Evolutionary conservation across 2,113 vertebrate genomes (phyloP), one percentile per base, ranked within the genome.

Genomic region (Equus quagga): DNA sequence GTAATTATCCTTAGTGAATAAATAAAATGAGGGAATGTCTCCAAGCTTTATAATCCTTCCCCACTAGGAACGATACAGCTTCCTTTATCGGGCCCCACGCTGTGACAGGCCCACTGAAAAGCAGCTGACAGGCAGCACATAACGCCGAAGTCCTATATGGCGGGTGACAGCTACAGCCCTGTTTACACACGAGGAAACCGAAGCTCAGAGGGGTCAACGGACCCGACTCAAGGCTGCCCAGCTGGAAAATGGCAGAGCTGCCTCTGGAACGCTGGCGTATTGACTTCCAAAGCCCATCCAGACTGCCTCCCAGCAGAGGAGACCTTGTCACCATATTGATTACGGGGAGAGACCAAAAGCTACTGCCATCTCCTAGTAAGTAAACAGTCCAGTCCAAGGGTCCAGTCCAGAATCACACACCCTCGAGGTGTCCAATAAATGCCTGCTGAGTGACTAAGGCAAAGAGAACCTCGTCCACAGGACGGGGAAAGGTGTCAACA

Each of bases 301-400:
- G 11, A 73, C 33, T 15, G 21, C 56, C 70, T 58, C 67, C 49
- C 49, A 70, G n/a, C 60, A 91, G 82, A 94, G 19, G 58, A 44
- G 82, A 85, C 46, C 72, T 93, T 97, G 64, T 73, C 73, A 78
- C 56, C 33, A 56, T 62, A 95, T 41, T 81, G 93, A 94, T 96
- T 79, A 70, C 64, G 54, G 44, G 33, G 62, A 93, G 24, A 92
- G 80, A 96, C 73, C 89, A 83, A 94, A 97, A 89, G n/a, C 89
- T 49, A 93, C 0, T 89, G 83, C 75, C 91, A 56, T 93, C 79
- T 67, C 62, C 26, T 6, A 76, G 67, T 79, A 89, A 83, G 86
- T 83, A 91, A 97, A 97, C 44, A 95, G 69, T 79, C 44, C 31
- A 76, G 96, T 96, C 72, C 95, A 97, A 98, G 95, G 70, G 87